Percentiles rank a stretch among this genome's conserved stretches.
phyloP scores from a whole-genome alignment of 2,888 invertebrate genomes.

The Lasioglossum villosulum region DNA sequence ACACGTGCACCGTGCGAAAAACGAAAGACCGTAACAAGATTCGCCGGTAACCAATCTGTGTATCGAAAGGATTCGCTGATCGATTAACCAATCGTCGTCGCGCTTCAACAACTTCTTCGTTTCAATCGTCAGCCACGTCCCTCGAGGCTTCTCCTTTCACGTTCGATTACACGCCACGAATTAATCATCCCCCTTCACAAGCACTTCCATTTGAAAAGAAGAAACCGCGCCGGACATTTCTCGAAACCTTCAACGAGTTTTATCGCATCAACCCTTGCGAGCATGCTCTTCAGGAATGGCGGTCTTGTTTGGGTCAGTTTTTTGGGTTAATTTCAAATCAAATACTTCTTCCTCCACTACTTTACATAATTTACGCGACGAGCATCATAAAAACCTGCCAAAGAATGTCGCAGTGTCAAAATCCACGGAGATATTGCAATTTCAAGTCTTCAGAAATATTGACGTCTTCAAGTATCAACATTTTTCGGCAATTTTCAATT shows the following conservation, averaged over 20 bases:
- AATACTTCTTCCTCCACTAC: too few relatives aligned
- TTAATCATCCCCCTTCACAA: neutral
- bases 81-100: constrained; percentile 25
- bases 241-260: neutral
- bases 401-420: too few relatives aligned
- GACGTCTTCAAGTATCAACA: too few relatives aligned
- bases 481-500: too few relatives aligned
- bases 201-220: neutral
- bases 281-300: neutral
- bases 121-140: neutral
- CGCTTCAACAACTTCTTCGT: neutral
- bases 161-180: neutral
- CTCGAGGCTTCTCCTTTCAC: neutral
- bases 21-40: constrained; percentile 45
- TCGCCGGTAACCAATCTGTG: constrained; percentile 31
- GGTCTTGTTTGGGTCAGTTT: neutral
- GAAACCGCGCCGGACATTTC: neutral
- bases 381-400: too few relatives aligned
- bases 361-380: too few relatives aligned
- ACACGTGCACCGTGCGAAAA: constrained; percentile 58
- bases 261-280: too few relatives aligned
- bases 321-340: too few relatives aligned
- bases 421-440: too few relatives aligned
- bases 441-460: too few relatives aligned
- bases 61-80: constrained; percentile 44